Conservation (phyloP, 2,888 invertebrate species). For the Resseliella maxima region DNA sequence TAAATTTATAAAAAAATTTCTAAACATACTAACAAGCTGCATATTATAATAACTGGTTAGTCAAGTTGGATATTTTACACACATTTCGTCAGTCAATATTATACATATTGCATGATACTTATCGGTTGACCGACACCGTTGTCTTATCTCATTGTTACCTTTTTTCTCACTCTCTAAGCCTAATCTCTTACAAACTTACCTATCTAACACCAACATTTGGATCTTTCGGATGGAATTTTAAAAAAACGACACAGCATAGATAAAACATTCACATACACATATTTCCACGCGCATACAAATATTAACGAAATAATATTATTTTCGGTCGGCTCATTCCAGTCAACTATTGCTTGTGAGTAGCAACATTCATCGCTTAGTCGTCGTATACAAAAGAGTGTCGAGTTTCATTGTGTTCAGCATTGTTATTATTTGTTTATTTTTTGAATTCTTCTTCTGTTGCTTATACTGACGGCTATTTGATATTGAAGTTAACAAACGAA, state of each 20-base stretch:
- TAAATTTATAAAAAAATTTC: too few relatives aligned
- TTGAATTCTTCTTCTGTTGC: not conserved
- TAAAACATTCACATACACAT: not conserved
- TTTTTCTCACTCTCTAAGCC: not conserved
- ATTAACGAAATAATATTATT: not conserved
- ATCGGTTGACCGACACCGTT: too few relatives aligned
- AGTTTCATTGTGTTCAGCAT: not conserved
- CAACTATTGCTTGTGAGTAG: not conserved
- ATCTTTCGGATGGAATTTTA: not conserved
- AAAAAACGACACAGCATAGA: not conserved
- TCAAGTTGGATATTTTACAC: too few relatives aligned
- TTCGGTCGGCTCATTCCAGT: conserved; percentile 18
- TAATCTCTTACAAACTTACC: not conserved
- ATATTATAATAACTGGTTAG: too few relatives aligned
- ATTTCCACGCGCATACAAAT: not conserved
- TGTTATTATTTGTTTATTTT: not conserved
- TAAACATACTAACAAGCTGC: too few relatives aligned
- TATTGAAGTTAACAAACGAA: not conserved
- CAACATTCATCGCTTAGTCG: not conserved
- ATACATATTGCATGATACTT: too few relatives aligned
- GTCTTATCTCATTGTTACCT: too few relatives aligned
- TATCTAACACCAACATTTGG: not conserved
- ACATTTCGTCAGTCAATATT: too few relatives aligned
- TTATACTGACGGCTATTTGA: not conserved
- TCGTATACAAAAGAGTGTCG: not conserved